Evolutionary conservation across 2,888 invertebrate species (phyloP), one percentile per base, ranked within the genome.

Genomic region (Hemicrepidius hirtus): DNA sequence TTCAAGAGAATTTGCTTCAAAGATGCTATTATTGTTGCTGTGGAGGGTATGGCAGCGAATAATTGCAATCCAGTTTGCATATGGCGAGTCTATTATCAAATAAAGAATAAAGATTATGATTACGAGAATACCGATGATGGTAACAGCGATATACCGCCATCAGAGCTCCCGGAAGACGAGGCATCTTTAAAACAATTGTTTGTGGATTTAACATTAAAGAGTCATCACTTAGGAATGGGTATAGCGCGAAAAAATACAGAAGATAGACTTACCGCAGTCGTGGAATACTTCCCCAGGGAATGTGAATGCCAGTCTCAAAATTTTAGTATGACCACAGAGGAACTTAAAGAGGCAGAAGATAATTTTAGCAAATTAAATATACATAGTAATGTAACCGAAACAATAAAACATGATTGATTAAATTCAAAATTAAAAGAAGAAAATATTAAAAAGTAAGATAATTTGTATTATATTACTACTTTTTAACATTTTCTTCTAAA

Each of bases 61-160:
- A n/a, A n/a, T 49, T 49, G 20, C 44, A 13, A 44, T 13, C 44
- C 44, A 44, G 44, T 9, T 1, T 44, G 44, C 13, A 13, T 44
- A 13, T 49, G 49, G 49, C 49, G 49, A 49, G 49, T 49, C 49
- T 49, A 49, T 20, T 49, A 49, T 21, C 20, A 49, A 49, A 49
- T 20, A 12, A 49, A 49, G 20, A 49, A 49, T 32, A 9, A 32
- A 9, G 32, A 32, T 5, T 32, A 9, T 32, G 20, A 49, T 20
- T 21, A 49, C 9, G 20, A 3, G 4, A 10, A 49, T n/a, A n/a
- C n/a, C 4, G 49, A 49, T 20, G 20, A 20, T 49, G 9, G 20
- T 20, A 49, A 49, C 12, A 21, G 49, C 49, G 20, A 49, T 20
- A 49, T 49, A 12, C 20, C 18, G 20, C 7, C 20, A 49, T 9